These are phyloP conservation scores for Proteles cristata DNA, from an alignment of 2,113 vertebrate genomes.

Conservation along the genomic window DNA sequence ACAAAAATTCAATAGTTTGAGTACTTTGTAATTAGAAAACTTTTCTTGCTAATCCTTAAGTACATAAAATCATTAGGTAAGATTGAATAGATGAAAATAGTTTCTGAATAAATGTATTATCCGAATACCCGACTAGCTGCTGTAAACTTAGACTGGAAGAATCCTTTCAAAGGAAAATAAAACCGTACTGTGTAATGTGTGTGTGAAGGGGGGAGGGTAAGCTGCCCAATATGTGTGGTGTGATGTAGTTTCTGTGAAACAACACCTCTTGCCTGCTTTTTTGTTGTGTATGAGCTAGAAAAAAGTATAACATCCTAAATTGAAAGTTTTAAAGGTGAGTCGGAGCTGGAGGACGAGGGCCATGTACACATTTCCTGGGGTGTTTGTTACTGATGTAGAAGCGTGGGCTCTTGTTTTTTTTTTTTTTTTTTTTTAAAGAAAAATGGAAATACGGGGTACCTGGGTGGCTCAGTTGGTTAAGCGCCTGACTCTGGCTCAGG, in stretches of 20 bases:
- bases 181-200: neutral
- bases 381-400: neutral
- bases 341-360: neutral
- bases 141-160: neutral
- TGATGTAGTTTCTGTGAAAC: neutral
- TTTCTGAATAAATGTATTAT: slow-evolving; percentile 20
- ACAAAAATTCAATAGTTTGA: neutral
- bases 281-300: neutral
- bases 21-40: slow-evolving; percentile 15
- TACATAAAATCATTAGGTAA: slow-evolving; percentile 21
- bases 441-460: no score
- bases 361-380: neutral
- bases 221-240: neutral
- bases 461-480: no score
- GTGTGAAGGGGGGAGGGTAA: neutral
- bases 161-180: neutral
- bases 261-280: neutral
- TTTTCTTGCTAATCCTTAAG: neutral
- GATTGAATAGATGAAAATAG: slow-evolving; percentile 20
- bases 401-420: neutral
- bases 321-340: neutral
- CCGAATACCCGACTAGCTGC: neutral
- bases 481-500: no score
- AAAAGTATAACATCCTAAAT: neutral
- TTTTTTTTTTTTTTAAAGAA: no score